Conservation (phyloP, 2,888 invertebrate genomes). For the Trachelus stipa region DNA sequence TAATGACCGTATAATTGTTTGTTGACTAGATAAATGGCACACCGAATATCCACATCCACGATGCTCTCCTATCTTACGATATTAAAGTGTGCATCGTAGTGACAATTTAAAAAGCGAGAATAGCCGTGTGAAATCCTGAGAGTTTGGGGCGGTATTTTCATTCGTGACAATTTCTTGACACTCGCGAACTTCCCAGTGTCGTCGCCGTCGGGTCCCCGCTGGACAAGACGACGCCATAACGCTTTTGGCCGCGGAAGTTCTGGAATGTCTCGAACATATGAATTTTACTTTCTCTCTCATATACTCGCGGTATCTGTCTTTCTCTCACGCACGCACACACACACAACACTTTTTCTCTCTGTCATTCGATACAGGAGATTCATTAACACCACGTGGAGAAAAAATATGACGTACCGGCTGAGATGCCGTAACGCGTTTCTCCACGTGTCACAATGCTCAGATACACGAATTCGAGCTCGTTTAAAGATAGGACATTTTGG, state of each 20-base stretch:
- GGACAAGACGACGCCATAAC: not conserved
- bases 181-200: not conserved
- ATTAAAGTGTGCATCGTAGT: not conserved
- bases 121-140: not conserved
- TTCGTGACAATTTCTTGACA: not conserved
- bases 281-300: not conserved
- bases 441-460: not conserved
- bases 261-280: not conserved
- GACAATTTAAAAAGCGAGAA: not conserved
- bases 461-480: not conserved
- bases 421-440: not conserved
- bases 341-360: not conserved
- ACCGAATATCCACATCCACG: not conserved
- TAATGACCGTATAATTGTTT: not conserved
- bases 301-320: not conserved
- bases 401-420: not conserved
- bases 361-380: not conserved
- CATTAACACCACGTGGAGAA: not conserved
- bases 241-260: not conserved
- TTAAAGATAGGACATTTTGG: not conserved
- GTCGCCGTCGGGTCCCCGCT: not conserved
- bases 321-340: too few species aligned
- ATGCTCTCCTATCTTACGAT: not conserved
- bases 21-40: not conserved
- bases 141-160: not conserved